Evolutionary conservation across 1,140 invertebrate species (phyloP), one percentile per base, ranked within the genome.

Genomic region (Drosophila athabasca): DNA sequence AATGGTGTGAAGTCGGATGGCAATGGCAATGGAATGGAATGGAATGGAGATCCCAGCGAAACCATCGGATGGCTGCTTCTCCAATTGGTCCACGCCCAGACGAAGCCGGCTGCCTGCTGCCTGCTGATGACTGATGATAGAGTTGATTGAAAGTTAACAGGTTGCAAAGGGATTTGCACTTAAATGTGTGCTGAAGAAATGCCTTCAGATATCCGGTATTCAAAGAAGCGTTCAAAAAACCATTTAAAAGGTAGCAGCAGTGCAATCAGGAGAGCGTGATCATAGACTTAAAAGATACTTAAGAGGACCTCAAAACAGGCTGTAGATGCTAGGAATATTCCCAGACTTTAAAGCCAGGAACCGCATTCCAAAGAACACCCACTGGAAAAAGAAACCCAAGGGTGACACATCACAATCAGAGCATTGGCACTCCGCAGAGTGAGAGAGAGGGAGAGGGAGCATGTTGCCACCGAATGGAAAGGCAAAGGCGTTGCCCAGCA

Each of bases 1-100:
- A 81, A 76, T 74, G 70, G 73, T 76, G 76, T 83, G 71, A 79
- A 78, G 79, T 68, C 70, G 67, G 71, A 77, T 64, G 69, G 51
- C 17, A 26, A 76, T 80, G 71, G 81, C 57, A 62, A 74, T 43
- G 43, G 54, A 58, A 57, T 44, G 39, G 29, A 31, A 31, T 26
- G 24, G 24, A 26, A 26, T 26, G 24, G 24, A 26, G 24, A 26
- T 49, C 62, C 55, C n/a, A 44, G 2, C 29, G 26, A 39, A 67
- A 24, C 24, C 51, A 44, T 22, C 48, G 49, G 50, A 31, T 19
- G 54, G 51, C 31, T 45, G 50, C 17, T n/a, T 17, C 22, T 43
- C 26, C 51, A 58, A 70, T 70, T 69, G 64, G 64, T 70, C 35
- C 53, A 70, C 67, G 67, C 67, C 67, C 67, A 58, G 64, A 58